phyloP scores from a whole-genome alignment of 2,888 invertebrate genomes.

The Lordiphosa fenestrarum region DNA sequence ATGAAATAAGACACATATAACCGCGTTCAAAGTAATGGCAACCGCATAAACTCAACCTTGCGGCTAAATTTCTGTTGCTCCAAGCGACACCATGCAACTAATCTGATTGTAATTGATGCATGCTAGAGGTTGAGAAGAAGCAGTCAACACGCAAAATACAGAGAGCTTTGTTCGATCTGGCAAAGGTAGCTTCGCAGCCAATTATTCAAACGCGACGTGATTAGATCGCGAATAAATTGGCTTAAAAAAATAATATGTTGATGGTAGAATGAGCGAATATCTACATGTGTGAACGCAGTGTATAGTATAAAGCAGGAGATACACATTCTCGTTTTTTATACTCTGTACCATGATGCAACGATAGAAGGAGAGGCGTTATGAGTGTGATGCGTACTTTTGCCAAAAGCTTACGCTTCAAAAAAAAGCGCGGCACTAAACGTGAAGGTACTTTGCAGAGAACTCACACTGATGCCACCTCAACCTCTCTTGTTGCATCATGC shows the following conservation, averaged over 20 bases:
- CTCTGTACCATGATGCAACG: no score
- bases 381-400: no score
- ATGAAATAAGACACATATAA: constrained; percentile 1
- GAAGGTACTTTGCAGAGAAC: no score
- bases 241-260: constrained; percentile 20
- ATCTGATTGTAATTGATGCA: constrained; percentile 66
- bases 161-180: constrained; percentile 20
- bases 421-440: no score
- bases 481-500: no score
- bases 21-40: constrained; percentile 13
- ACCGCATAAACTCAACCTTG: constrained; percentile 11
- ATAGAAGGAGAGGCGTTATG: no score
- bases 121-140: constrained; percentile 39
- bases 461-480: no score
- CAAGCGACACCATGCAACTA: constrained; percentile 49
- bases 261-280: constrained; percentile 14
- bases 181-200: constrained; percentile 41
- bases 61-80: constrained; percentile 4
- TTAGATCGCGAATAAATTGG: constrained; percentile 53
- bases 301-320: no score
- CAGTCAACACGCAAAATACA: constrained; percentile 45
- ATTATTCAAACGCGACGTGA: constrained; percentile 62
- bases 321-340: no score
- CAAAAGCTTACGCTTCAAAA: no score
- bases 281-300: background rate